A percentile compares a stretch with the other conserved stretches of the same genome.
Conservation (phyloP, 1,140 invertebrate genomes). For the Triops cancriformis region DNA sequence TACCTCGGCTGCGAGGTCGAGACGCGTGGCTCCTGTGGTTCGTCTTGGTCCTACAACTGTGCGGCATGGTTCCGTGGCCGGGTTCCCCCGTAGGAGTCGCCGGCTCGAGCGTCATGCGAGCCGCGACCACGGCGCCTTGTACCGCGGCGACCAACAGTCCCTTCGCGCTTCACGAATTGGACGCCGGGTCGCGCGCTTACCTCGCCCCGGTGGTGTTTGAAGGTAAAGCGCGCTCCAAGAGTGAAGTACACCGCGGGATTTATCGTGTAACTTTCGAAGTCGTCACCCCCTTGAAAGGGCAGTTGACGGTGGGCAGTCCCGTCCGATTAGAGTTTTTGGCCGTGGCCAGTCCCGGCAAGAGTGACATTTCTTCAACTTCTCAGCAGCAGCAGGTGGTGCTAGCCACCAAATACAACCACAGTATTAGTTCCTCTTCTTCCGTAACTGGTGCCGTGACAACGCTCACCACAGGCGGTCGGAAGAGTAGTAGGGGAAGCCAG, state of each 20-base stretch:
- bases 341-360: conserved; percentile 33
- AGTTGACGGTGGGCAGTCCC: conserved; percentile 44
- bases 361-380: conserved; percentile 11
- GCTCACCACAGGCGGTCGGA: conserved; percentile 7
- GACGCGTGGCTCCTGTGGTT: neutral
- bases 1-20: neutral
- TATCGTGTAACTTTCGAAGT: conserved; percentile 59
- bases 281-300: conserved; percentile 50
- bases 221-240: conserved; percentile 54
- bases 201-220: conserved; percentile 54
- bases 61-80: neutral
- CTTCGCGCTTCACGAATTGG: conserved; percentile 50
- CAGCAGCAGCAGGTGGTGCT: neutral
- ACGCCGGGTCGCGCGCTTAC: conserved; percentile 46
- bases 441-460: neutral
- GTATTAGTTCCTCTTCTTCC: neutral
- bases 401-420: neutral
- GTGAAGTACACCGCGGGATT: conserved; percentile 45
- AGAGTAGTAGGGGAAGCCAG: conserved; percentile 30
- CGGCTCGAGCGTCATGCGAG: conserved; percentile 36
- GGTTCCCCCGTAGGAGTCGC: neutral
- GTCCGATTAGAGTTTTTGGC: conserved; percentile 46
- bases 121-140: conserved; percentile 38
- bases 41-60: neutral
- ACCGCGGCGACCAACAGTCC: conserved; percentile 38